Base-by-base conservation (phyloP, 1,140 invertebrate species). In the Calliopsis andreniformis region DNA sequence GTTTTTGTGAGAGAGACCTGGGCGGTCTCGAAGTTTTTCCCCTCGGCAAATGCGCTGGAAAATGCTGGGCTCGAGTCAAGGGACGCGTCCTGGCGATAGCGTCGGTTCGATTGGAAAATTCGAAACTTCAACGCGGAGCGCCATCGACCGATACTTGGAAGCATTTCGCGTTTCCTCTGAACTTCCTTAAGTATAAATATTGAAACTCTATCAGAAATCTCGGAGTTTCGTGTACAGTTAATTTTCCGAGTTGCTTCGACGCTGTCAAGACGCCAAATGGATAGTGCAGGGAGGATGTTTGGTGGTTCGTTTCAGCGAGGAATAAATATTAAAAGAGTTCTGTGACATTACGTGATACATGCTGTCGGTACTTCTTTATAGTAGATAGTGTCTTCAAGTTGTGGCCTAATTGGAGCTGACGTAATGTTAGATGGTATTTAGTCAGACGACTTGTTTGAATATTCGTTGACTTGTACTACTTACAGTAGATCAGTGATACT, bases 121-220 rank as follows among this genome's bases (percentile, higher is more conserved):
- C 3, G 25, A 10, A 47, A 63, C 47, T 63, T 18, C 12, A 63
- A 47, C 23, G 20, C 28, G 12, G 1, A 2, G n/a, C 55, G 55
- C n/a, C 55, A 30, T 5, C 16, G 28, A 7, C 30, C 8, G 55
- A 58, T 32, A 35, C 55, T 58, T 12, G 30, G n/a, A 3, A 35
- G 30, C 55, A 16, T 18, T 32, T 56, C 53, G 14, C 23, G 45
- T 35, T 35, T 16, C 32, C 20, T 4, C 8, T 0, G 3, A 66
- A 67, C 63, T 69, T 58, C n/a, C 1, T 14, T 16, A 20, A 23
- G 14, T 69, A 23, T 56, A 69, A 58, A 58, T 45, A 69, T 69
- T 3, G 66, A 69, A 69, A 32, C 39, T 43, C 51, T 69, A 32
- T 69, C 39, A 28, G 18, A 25, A 35, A 18, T 51, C 20, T 14